Base-by-base conservation (phyloP, 2,888 invertebrate genomes). In the Drosophila mayaguana region DNA sequence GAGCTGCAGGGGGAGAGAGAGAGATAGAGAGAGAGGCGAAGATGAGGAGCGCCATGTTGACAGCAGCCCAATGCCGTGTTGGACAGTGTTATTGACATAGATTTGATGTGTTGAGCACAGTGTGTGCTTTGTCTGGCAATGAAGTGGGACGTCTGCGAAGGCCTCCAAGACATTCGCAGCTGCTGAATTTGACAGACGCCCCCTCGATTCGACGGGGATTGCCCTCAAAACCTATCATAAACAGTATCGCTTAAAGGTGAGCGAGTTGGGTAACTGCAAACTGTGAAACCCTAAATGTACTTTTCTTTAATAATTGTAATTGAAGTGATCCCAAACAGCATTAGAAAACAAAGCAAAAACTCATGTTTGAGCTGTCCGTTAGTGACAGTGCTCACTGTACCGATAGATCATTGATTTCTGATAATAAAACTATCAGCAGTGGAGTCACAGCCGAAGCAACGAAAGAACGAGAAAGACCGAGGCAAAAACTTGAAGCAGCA, bases 351-450 rank as follows among this genome's bases (percentile, higher is more conserved):
- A 18, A 16, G 8, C 2, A 3, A 22, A 2, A 36, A 18, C 18
- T 14, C n/a, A 11, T 38, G 16, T 46, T 9, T 25, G 25, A 46
- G 9, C 3, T 48, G 40, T 12, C 32, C 36, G 61, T 40, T 38
- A 38, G 28, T 61, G 11, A n/a, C 61, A 65, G 55, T n/a, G 8
- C 45, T 42, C 11, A 78, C 85, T 78, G 75, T 81, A 80, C 50
- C 78, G 76, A 79, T 81, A 88, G 88, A 87, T 88, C 88, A 80
- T 79, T 87, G 86, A 86, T 83, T 88, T 72, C 50, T 65, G 86
- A 88, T 86, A 88, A 79, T 80, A 83, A 86, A 87, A 86, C 88
- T 88, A 87, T 87, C 81, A 83, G 73, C 74, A 60, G 38, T 59
- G 71, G 68, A 65, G 70, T 68, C 43, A 55, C 34, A 56, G 28